Percentiles rank a stretch among this genome's conserved stretches.
Evolutionary conservation across 2,797 vertebrate genomes (phyloP).

Genomic region (Alca torda): DNA sequence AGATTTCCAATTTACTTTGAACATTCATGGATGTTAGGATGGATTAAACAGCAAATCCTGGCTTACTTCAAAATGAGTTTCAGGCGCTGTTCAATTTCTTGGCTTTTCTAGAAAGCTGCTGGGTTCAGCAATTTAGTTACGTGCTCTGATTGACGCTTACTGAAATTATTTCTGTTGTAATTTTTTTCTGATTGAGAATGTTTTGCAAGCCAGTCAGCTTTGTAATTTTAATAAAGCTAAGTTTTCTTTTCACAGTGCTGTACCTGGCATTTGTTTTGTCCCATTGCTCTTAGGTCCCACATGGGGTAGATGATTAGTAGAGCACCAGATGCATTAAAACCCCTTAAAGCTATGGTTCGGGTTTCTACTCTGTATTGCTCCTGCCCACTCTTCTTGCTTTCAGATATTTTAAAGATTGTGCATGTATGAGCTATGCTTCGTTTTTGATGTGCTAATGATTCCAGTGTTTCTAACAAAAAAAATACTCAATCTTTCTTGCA

Average conservation of each 20-base stretch:
- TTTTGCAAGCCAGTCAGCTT: background rate
- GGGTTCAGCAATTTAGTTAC: background rate
- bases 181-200: background rate
- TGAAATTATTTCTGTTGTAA: background rate
- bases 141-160: background rate
- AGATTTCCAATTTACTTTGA: conserved; percentile 38
- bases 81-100: background rate
- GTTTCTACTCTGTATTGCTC: conserved; percentile 41
- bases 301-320: background rate
- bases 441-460: conserved; percentile 50
- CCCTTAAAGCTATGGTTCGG: conserved; percentile 36
- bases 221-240: background rate
- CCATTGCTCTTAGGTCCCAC: background rate
- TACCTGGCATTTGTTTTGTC: background rate
- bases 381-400: conserved; percentile 46
- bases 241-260: background rate
- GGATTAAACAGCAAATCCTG: conserved; percentile 17
- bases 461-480: conserved; percentile 55
- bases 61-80: background rate
- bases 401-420: conserved; percentile 44
- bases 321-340: conserved; percentile 26
- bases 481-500: conserved; percentile 18
- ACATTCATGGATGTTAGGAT: conserved; percentile 6
- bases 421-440: conserved; percentile 49
- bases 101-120: conserved; percentile 5